These are phyloP conservation scores for Palloptera scutellata DNA, from an alignment of 2,888 invertebrate genomes.

Conservation along the genomic window DNA sequence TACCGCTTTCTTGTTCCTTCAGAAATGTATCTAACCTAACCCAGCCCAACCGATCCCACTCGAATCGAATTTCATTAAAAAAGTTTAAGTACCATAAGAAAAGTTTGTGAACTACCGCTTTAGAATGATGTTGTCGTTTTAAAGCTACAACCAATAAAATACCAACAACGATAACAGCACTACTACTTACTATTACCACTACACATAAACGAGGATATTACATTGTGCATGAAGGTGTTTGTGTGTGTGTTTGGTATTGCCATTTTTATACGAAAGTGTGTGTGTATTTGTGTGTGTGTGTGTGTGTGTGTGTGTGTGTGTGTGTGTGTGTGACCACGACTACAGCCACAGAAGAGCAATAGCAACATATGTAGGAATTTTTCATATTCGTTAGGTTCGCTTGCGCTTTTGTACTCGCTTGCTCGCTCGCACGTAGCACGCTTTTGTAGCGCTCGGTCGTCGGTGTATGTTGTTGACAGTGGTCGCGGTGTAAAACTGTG, in stretches of 20 bases:
- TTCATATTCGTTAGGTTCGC: conserved; percentile 21
- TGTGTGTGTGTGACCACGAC: not conserved
- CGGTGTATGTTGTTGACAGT: conserved; percentile 55
- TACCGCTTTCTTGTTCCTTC: too few species aligned
- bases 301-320: not conserved
- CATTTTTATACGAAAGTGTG: too few species aligned
- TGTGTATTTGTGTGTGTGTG: too few species aligned
- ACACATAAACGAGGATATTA: not conserved
- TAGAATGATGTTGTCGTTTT: too few species aligned
- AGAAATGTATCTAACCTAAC: too few species aligned
- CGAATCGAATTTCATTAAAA: too few species aligned
- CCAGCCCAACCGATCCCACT: too few species aligned
- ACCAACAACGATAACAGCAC: not conserved
- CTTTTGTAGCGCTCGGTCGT: conserved; percentile 39
- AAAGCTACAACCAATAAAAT: conserved; percentile 13
- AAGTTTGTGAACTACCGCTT: too few species aligned
- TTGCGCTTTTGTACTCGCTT: conserved; percentile 35
- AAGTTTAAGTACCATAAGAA: too few species aligned
- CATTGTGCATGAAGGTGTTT: too few species aligned
- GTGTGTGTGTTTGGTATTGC: too few species aligned
- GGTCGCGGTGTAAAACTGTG: conserved; percentile 47
- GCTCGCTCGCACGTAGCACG: conserved; percentile 34
- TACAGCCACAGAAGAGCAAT: conserved; percentile 3
- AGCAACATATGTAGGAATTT: conserved; percentile 43
- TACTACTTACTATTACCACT: not conserved